These are phyloP conservation scores for Siniperca undulata DNA, from an alignment of 2,797 vertebrate species.

Conservation along the genomic window DNA sequence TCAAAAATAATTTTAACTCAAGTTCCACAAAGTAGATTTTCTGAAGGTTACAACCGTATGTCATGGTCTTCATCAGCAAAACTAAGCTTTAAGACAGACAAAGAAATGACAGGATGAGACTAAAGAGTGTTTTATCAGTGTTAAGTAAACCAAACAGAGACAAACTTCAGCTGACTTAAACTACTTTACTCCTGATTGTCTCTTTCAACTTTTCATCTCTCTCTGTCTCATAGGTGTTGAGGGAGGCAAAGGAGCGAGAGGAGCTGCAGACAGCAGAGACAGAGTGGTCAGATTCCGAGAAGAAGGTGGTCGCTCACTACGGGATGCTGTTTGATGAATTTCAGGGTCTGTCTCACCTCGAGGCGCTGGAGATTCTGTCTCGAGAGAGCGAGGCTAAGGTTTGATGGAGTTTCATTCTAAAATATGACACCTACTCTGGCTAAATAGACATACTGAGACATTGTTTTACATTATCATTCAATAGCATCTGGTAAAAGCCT, in stretches of 20 bases:
- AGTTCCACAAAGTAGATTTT: too few species aligned
- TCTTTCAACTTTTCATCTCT: neutral
- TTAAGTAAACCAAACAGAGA: neutral
- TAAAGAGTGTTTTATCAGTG: neutral
- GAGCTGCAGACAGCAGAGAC: conserved; percentile 87
- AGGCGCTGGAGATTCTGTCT: conserved; percentile 97
- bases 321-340: conserved; percentile 98
- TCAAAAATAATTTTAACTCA: neutral
- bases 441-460: neutral
- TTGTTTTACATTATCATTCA: neutral
- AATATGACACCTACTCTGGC: neutral
- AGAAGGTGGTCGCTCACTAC: conserved; percentile 91
- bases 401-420: conserved; percentile 1
- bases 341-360: conserved; percentile 96
- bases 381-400: conserved; percentile 96
- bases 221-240: conserved; percentile 86
- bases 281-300: conserved; percentile 83
- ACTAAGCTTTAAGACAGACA: neutral
- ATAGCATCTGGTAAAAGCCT: neutral
- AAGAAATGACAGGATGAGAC: neutral
- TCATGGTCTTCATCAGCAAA: neutral
- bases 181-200: neutral
- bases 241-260: conserved; percentile 96
- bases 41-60: neutral
- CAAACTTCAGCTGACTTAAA: neutral